Conservation (phyloP, 2,888 invertebrate species). For the Trachelus troglodyta region DNA sequence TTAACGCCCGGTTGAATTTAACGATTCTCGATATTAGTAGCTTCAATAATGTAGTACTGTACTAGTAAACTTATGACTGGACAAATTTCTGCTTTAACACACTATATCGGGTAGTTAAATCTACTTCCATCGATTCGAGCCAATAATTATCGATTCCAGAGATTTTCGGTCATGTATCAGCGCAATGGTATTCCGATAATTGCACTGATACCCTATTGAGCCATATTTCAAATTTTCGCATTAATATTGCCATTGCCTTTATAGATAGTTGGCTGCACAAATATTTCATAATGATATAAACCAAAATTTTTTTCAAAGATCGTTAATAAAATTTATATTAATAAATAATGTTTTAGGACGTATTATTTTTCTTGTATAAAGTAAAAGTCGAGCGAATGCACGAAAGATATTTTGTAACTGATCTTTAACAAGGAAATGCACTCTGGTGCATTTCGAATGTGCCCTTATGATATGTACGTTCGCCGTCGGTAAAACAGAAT, state of each 20-base stretch:
- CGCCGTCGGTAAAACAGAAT: background rate
- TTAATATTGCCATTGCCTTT: background rate
- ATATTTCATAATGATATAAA: background rate
- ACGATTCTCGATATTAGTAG: slow-evolving; percentile 22
- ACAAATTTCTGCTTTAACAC: background rate
- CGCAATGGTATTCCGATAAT: background rate
- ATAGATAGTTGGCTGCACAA: background rate
- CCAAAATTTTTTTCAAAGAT: background rate
- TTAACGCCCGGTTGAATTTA: slow-evolving; percentile 24
- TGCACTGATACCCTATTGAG: background rate
- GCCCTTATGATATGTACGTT: background rate
- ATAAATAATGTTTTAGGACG: background rate
- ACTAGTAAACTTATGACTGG: background rate
- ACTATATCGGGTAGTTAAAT: background rate
- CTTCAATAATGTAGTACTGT: slow-evolving; percentile 5
- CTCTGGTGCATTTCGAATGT: background rate
- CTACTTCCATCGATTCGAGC: background rate
- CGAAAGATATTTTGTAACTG: background rate
- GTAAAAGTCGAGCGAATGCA: too few relatives aligned
- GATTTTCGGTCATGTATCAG: background rate
- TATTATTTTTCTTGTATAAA: background rate
- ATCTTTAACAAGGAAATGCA: background rate
- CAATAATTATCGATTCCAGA: background rate
- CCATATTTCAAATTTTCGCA: background rate
- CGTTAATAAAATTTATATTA: background rate